Evolutionary conservation across 2,797 vertebrate genomes (phyloP).

Genomic region (Myotis planiceps): DNA sequence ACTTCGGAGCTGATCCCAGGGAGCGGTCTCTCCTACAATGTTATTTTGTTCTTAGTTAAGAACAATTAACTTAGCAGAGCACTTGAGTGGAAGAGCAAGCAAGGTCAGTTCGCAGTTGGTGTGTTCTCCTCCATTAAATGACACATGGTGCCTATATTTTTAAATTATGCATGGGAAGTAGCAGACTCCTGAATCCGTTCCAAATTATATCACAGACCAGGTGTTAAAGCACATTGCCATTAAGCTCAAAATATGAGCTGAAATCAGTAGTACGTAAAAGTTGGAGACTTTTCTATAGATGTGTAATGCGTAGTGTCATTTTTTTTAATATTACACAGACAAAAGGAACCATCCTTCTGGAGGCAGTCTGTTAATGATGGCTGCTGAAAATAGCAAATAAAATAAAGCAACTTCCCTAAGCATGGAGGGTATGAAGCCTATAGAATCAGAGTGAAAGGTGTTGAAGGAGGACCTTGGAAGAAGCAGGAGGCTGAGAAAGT

Average conservation of each 20-base stretch:
- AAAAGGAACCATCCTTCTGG: neutral
- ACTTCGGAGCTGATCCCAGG: conserved; percentile 13
- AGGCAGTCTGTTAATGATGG: neutral
- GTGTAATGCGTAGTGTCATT: neutral
- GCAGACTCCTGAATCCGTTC: conserved; percentile 76
- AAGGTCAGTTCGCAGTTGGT: conserved; percentile 64
- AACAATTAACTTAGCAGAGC: conserved; percentile 69
- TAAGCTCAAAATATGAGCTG: conserved; percentile 63
- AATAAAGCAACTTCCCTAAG: neutral
- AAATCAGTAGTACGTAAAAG: conserved; percentile 53
- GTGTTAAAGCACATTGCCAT: conserved; percentile 80
- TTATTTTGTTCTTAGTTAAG: conserved; percentile 53
- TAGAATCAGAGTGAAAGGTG: neutral
- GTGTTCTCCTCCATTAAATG: conserved; percentile 59
- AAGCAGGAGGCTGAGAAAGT: neutral
- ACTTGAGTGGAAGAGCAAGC: conserved; percentile 49
- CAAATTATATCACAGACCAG: conserved; percentile 82
- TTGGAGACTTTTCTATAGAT: conserved; percentile 61
- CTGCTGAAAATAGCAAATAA: conserved; percentile 21
- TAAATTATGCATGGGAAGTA: conserved; percentile 80
- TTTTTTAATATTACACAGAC: conserved; percentile 33
- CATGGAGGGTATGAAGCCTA: neutral
- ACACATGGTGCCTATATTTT: conserved; percentile 81
- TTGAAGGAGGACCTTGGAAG: neutral
- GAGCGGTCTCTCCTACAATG: conserved; percentile 55